Evolutionary conservation across 2,113 vertebrate genomes (phyloP), one percentile per base, ranked within the genome.

Genomic region (Salvelinus sp.): DNA sequence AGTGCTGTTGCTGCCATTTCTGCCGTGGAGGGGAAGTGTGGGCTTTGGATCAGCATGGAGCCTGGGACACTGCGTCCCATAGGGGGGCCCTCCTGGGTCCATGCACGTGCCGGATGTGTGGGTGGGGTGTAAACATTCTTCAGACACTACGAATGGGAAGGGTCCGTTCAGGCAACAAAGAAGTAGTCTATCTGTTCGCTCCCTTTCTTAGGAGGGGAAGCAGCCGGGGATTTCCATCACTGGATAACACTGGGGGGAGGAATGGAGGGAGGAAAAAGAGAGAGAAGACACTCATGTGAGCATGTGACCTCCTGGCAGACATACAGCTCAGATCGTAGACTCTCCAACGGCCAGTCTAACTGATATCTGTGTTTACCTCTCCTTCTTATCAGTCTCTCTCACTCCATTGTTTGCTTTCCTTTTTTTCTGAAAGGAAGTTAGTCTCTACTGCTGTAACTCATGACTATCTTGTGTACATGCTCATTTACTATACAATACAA

Each of bases 141-240:
- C 9, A 79, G 44, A 81, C 81, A 66, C 62, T 81, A 66, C 69
- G 72, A 22, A 25, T 60, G 78, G 79, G 81, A 81, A 78, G 80
- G 77, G 76, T 86, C 20, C 5, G 68, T 66, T 6, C 54, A 77
- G 20, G 18, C 44, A 82, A 88, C 85, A 85, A 85, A 83, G 83
- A 30, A n/a, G 65, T 3, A 27, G 70, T 82, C 60, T 86, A 69
- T 70, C 50, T 77, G 66, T 82, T 78, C 70, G 79, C 72, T 67
- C 47, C 60, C 28, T 77, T 82, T 88, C 82, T 79, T 82, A 83
- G 83, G 44, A 66, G 48, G 71, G 62, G 64, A 30, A 12, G 82
- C 83, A 82, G 78, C 63, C 0, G 88, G 89, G 90, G 88, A 85
- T 86, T 91, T 91, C 89, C 88, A 84, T 64, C 10, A 57, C 74